Evolutionary conservation across 1,140 invertebrate genomes (phyloP).

Genomic region (Trichoplusia ni): DNA sequence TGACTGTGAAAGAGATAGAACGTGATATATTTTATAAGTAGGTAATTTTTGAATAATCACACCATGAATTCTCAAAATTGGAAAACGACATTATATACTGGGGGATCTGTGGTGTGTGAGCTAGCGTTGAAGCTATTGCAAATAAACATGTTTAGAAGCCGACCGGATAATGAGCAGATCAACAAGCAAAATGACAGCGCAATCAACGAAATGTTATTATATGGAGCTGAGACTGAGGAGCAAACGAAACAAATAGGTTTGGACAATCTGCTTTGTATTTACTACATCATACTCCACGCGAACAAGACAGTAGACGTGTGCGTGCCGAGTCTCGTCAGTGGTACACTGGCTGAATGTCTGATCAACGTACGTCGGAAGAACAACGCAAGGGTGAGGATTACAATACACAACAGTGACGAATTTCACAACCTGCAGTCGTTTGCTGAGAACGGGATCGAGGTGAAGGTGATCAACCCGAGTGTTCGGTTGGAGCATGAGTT

Average conservation of each 20-base stretch:
- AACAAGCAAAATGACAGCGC: conserved; percentile 16
- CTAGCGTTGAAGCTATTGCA: conserved; percentile 26
- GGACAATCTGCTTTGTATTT: conserved; percentile 62
- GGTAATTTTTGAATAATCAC: neutral
- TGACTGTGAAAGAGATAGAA: no score
- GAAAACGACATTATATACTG: conserved; percentile 39
- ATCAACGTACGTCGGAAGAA: conserved; percentile 51
- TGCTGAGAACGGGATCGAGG: conserved; percentile 48
- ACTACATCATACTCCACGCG: conserved; percentile 55
- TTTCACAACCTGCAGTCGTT: conserved; percentile 40
- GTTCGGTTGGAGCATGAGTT: conserved; percentile 62
- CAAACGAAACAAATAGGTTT: conserved; percentile 48
- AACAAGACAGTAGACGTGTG: conserved; percentile 55
- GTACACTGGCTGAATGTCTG: conserved; percentile 56
- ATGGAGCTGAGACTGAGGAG: conserved; percentile 50
- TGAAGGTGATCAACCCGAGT: conserved; percentile 51
- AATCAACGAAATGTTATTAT: conserved; percentile 66
- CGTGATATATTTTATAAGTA: neutral
- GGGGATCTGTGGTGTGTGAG: conserved; percentile 34
- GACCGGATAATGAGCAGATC: conserved; percentile 22
- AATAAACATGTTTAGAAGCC: neutral
- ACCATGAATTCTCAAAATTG: conserved; percentile 37
- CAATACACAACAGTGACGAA: conserved; percentile 49
- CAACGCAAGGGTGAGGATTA: conserved; percentile 50
- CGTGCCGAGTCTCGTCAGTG: conserved; percentile 55